These are phyloP conservation scores for Lucifuga dentata DNA, from an alignment of 2,113 vertebrate genomes.

Conservation along the genomic window DNA sequence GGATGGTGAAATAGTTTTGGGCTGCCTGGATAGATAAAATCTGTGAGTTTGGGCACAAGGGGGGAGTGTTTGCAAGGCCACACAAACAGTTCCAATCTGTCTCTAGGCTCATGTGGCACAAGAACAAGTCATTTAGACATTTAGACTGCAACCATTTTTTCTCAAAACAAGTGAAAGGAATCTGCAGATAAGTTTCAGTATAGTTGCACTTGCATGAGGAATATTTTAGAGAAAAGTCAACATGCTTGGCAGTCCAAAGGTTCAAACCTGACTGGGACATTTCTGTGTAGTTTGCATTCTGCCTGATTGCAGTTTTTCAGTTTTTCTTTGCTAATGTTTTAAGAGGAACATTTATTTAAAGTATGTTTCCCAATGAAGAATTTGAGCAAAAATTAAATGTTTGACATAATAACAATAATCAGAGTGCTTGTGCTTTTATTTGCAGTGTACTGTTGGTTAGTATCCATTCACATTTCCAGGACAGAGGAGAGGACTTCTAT, in stretches of 20 bases:
- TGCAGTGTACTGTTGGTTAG: background rate
- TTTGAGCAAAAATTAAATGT: too few species aligned
- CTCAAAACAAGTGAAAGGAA: background rate
- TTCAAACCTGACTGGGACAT: too few species aligned
- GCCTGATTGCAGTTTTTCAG: too few species aligned
- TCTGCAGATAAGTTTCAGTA: background rate
- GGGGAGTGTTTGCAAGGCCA: slow-evolving; percentile 55
- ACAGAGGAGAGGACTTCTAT: slow-evolving; percentile 37
- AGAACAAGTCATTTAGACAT: slow-evolving; percentile 15
- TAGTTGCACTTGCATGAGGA: too few species aligned
- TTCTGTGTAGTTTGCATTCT: too few species aligned
- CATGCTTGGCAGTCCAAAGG: too few species aligned
- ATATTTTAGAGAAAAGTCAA: too few species aligned
- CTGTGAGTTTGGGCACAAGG: slow-evolving; percentile 33
- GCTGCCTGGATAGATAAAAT: slow-evolving; percentile 44
- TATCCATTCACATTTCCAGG: slow-evolving; percentile 29
- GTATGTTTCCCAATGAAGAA: too few species aligned
- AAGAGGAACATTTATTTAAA: too few species aligned
- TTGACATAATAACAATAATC: too few species aligned
- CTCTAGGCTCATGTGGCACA: slow-evolving; percentile 15
- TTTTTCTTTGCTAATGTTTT: too few species aligned
- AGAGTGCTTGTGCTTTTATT: background rate
- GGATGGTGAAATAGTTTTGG: slow-evolving; percentile 45
- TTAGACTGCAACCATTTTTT: background rate
- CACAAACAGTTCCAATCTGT: slow-evolving; percentile 49